Evolutionary conservation across 1,140 invertebrate species (phyloP).

Genomic region (Kradibia gibbosae): DNA sequence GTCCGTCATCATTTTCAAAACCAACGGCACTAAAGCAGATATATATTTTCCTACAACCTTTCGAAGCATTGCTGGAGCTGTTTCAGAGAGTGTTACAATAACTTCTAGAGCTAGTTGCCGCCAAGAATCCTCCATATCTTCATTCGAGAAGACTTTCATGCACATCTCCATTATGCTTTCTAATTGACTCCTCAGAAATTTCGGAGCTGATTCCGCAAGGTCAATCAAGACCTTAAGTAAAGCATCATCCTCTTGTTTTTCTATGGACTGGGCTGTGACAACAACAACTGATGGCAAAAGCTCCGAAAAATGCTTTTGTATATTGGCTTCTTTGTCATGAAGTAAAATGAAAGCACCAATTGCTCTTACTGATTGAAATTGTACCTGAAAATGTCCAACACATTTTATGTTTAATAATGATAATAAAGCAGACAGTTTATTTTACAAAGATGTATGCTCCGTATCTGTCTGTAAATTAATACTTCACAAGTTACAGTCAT

Average conservation of each 20-base stretch:
- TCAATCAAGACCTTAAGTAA: slow-evolving; percentile 94
- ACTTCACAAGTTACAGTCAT: slow-evolving; percentile 72
- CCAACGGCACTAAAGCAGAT: slow-evolving; percentile 82
- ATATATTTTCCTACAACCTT: slow-evolving; percentile 90
- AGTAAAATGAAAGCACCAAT: slow-evolving; percentile 91
- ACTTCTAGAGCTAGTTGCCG: slow-evolving; percentile 94
- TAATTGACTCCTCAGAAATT: slow-evolving; percentile 90
- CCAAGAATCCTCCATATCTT: slow-evolving; percentile 86
- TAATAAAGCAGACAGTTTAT: not conserved
- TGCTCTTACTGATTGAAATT: slow-evolving; percentile 88
- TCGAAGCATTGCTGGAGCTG: slow-evolving; percentile 94
- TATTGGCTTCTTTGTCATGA: slow-evolving; percentile 90
- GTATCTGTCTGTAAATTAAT: slow-evolving; percentile 72
- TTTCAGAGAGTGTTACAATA: slow-evolving; percentile 95
- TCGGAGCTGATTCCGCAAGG: slow-evolving; percentile 92
- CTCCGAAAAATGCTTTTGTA: slow-evolving; percentile 91
- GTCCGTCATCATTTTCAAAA: slow-evolving; percentile 97
- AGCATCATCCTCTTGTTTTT: slow-evolving; percentile 90
- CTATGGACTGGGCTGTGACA: slow-evolving; percentile 85
- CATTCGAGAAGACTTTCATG: slow-evolving; percentile 82
- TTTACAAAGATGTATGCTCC: slow-evolving; percentile 62
- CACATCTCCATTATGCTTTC: slow-evolving; percentile 92
- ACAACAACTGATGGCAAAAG: slow-evolving; percentile 82
- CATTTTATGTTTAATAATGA: not conserved
- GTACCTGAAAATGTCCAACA: slow-evolving; percentile 70